These are phyloP conservation scores for Micrasema minimum DNA, from an alignment of 1,140 invertebrate species.

Conservation along the genomic window DNA sequence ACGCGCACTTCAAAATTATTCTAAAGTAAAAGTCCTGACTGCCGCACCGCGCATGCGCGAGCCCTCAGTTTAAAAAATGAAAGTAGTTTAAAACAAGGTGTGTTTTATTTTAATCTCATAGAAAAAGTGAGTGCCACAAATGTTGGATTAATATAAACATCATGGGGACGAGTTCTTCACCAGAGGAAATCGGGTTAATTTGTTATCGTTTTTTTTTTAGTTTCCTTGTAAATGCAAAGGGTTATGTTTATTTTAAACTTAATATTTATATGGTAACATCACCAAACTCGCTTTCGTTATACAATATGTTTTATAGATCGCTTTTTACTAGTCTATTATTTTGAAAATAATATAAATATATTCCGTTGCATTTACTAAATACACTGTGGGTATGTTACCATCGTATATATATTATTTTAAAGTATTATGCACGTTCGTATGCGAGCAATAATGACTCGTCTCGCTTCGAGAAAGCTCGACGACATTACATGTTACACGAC, in stretches of 20 bases:
- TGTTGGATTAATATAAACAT: constrained; percentile 27
- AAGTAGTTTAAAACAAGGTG: background rate
- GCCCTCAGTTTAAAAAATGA: background rate
- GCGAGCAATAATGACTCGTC: background rate
- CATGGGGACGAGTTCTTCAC: background rate
- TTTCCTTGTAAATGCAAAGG: background rate
- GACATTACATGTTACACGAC: background rate
- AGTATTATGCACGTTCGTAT: background rate
- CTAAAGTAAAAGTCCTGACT: constrained; percentile 32
- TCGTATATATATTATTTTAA: background rate
- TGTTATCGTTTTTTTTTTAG: background rate
- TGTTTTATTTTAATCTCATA: too few relatives aligned
- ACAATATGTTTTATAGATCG: background rate
- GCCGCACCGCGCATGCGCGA: constrained; percentile 18
- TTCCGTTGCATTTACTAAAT: background rate
- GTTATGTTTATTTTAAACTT: background rate
- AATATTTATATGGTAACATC: background rate
- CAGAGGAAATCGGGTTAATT: background rate
- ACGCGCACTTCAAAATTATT: constrained; percentile 27
- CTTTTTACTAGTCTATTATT: background rate
- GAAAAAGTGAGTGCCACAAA: too few relatives aligned
- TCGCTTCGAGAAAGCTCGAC: background rate
- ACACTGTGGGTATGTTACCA: background rate
- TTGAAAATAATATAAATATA: background rate
- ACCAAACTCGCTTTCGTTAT: background rate